These are phyloP conservation scores for Heliconius hermathena DNA, from an alignment of 1,140 invertebrate species.

Conservation along the genomic window DNA sequence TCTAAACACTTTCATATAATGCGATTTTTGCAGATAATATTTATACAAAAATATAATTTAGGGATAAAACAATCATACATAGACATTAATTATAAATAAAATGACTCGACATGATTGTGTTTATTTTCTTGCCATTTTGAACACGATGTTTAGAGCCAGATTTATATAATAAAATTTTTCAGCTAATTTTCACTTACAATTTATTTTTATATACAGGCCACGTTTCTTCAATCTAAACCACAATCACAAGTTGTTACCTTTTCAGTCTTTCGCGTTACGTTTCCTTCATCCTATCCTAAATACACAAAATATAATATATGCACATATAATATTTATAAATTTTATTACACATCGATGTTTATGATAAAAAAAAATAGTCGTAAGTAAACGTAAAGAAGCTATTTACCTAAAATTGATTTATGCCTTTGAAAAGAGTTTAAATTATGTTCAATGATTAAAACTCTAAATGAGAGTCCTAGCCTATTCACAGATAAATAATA, in stretches of 20 bases:
- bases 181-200: conserved; percentile 47
- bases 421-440: background rate
- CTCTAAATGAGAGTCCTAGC: conserved; percentile 22
- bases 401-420: background rate
- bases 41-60: conserved; percentile 80
- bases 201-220: conserved; percentile 55
- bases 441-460: background rate
- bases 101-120: conserved; percentile 42
- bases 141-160: conserved; percentile 58
- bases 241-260: conserved; percentile 75
- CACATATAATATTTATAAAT: conserved; percentile 7
- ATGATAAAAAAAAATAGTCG: background rate
- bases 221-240: conserved; percentile 48
- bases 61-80: conserved; percentile 55
- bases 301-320: conserved; percentile 21
- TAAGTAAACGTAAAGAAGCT: background rate
- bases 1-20: conserved; percentile 60
- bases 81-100: conserved; percentile 40
- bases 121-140: conserved; percentile 55
- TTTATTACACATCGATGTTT: conserved; percentile 29
- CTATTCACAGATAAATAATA: conserved; percentile 41
- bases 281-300: conserved; percentile 42
- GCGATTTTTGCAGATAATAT: conserved; percentile 67
- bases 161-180: conserved; percentile 44
- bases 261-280: conserved; percentile 71